Conservation (phyloP, 2,797 vertebrate species). For the Pseudomugil tenellus region DNA sequence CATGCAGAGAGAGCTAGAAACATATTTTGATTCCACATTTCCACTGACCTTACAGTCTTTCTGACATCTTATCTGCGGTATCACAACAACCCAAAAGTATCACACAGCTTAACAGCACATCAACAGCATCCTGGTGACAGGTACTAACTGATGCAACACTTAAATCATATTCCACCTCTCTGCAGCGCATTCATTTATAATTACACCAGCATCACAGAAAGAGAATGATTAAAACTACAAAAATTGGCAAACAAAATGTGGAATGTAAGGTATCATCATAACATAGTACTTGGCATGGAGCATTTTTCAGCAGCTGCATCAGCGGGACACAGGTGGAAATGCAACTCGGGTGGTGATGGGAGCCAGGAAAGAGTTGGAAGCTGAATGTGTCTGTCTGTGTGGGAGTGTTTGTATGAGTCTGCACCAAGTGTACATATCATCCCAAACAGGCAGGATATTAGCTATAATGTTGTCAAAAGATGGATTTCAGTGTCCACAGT, state of each 20-base stretch:
- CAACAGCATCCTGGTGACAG: constrained; percentile 18
- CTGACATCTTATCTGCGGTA: constrained; percentile 16
- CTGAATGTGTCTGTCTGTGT: constrained; percentile 39
- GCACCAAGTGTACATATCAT: constrained; percentile 23
- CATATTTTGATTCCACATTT: constrained; percentile 18
- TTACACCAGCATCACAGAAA: constrained; percentile 43
- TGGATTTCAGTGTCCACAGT: constrained; percentile 9
- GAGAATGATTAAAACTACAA: constrained; percentile 61
- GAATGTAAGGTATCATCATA: constrained; percentile 66
- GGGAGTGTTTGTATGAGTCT: constrained; percentile 42
- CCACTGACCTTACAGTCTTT: constrained; percentile 34
- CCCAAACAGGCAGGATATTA: constrained; percentile 41
- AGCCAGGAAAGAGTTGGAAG: constrained; percentile 71
- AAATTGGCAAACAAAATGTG: constrained; percentile 61
- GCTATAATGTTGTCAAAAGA: constrained; percentile 44
- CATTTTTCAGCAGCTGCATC: constrained; percentile 71
- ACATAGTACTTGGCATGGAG: constrained; percentile 53
- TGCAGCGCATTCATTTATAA: constrained; percentile 46
- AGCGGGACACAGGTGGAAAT: constrained; percentile 74
- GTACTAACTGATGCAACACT: constrained; percentile 16
- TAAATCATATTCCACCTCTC: constrained; percentile 45
- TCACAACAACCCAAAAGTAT: neutral
- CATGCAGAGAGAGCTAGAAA: constrained; percentile 10
- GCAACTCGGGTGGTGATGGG: constrained; percentile 54
- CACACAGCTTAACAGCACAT: constrained; percentile 7